Base-by-base conservation (phyloP, 23 tunicate species). In the Phallusia fumigata region DNA sequence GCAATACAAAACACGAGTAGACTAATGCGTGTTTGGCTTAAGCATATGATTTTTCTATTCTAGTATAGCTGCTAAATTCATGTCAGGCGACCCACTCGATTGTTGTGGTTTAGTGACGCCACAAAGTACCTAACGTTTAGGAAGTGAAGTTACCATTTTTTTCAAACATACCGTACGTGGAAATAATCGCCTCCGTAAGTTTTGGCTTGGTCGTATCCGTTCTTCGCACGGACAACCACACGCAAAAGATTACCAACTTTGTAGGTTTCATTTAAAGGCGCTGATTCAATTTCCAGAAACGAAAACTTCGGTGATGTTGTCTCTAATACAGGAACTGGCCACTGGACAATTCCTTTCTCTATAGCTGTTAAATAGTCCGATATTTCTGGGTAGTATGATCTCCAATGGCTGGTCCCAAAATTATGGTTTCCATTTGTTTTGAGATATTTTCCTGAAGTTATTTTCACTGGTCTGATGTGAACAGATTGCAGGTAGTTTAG, bases 341-440 rank as follows among this genome's bases (percentile, higher is more conserved):
- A 74, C 34, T 74, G 28, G 28, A 31, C 13, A 28, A 5, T 31
- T 3, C 78, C 78, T 33, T 35, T 74, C 31, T 74, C 78, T 40
- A 40, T 40, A 26, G 6, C 11, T 26, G 32, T 5, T 33, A 74
- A 30, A 74, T 74, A 35, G 6, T 74, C 35, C 2, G 44, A 32
- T 28, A 74, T 13, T 19, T 74, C 78, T 35, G 78, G 78, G 34
- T 74, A 74, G 31, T 28, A 74, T 35, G n/a, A 21, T 35, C 78
- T 30, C 78, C 78, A 74, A 33, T 31, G 5, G 28, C 13, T 33
- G 28, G 78, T 33, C 2, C 78, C 78, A 74, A 74, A 74, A 33
- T 74, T 40, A 28, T 26, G 74, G 11, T 26, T 6, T 69, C 47
- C 47, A 40, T 40, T 40, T 40, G 47, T 40, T 40, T 40, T 40